Evolutionary conservation across 2,888 invertebrate genomes (phyloP).

Genomic region (Melanostoma scalare): DNA sequence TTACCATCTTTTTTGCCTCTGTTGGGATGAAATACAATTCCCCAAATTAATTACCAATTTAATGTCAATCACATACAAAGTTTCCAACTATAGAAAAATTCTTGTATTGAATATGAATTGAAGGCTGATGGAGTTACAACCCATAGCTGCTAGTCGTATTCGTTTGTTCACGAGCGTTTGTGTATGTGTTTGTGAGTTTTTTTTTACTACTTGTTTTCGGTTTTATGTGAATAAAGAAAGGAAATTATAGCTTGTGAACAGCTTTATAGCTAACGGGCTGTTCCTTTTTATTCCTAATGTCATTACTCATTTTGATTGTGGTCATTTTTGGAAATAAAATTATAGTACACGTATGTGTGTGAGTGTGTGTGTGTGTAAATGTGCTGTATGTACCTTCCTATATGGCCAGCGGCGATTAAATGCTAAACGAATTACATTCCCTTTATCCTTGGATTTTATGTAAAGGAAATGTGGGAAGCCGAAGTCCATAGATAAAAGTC

Average conservation of each 20-base stretch:
- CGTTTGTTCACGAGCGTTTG: neutral
- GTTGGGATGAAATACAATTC: neutral
- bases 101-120: neutral
- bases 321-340: conserved; percentile 34
- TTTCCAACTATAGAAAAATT: neutral
- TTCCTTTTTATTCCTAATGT: conserved; percentile 42
- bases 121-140: conserved; percentile 3
- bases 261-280: conserved; percentile 50
- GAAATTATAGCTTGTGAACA: conserved; percentile 46
- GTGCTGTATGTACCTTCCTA: neutral
- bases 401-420: conserved; percentile 44
- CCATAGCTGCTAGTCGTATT: conserved; percentile 31
- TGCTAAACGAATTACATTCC: conserved; percentile 47
- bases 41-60: conserved; percentile 22
- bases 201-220: conserved; percentile 6
- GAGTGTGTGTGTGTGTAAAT: conserved; percentile 5
- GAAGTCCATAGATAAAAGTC: too few species aligned
- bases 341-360: conserved; percentile 1
- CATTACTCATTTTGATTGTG: conserved; percentile 58
- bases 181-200: conserved; percentile 16
- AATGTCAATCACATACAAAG: conserved; percentile 48
- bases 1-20: too few species aligned
- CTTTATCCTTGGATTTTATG: conserved; percentile 24
- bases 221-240: conserved; percentile 35
- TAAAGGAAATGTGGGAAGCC: conserved; percentile 1